A percentile compares a stretch with the other conserved stretches of the same genome.
Conservation (phyloP, 1,140 invertebrate species). For the Leptestheria dahalacensis region DNA sequence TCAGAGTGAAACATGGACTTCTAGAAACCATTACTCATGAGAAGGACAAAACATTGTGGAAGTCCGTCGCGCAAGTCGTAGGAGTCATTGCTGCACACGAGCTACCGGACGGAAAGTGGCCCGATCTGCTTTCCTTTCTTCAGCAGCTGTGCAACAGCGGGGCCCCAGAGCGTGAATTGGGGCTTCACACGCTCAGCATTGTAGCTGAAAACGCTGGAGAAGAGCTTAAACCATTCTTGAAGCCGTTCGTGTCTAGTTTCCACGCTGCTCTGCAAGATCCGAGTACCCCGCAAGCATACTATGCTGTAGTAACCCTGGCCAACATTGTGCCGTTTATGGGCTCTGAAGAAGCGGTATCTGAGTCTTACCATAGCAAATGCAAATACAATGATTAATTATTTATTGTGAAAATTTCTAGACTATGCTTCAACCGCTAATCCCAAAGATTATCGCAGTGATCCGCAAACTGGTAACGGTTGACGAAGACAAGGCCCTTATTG, state of each 20-base stretch:
- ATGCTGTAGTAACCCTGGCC: slow-evolving; percentile 42
- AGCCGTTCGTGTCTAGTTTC: slow-evolving; percentile 37
- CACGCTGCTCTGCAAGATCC: slow-evolving; percentile 35
- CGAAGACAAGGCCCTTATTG: slow-evolving; percentile 41
- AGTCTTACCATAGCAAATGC: slow-evolving; percentile 6
- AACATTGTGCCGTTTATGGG: slow-evolving; percentile 40
- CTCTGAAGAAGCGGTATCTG: slow-evolving; percentile 39
- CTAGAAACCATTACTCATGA: slow-evolving; percentile 41
- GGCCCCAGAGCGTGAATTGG: slow-evolving; percentile 42
- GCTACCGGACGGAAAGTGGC: slow-evolving; percentile 44
- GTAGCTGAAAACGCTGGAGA: slow-evolving; percentile 44
- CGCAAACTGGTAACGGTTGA: slow-evolving; percentile 34
- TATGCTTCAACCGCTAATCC: slow-evolving; percentile 44
- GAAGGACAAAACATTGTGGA: slow-evolving; percentile 43
- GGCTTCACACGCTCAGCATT: slow-evolving; percentile 44
- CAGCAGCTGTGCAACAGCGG: slow-evolving; percentile 38
- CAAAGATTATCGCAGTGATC: slow-evolving; percentile 42
- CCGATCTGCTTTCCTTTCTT: slow-evolving; percentile 50
- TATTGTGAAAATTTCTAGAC: slow-evolving; percentile 29
- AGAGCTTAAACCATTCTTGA: slow-evolving; percentile 37
- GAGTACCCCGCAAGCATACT: slow-evolving; percentile 36
- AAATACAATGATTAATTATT: neutral
- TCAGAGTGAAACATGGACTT: slow-evolving; percentile 41
- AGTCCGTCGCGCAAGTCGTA: slow-evolving; percentile 44
- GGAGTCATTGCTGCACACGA: slow-evolving; percentile 56